A percentile compares a stretch with the other conserved stretches of the same genome.
Evolutionary conservation across 2,113 vertebrate species (phyloP).

Genomic region (Zeus faber): DNA sequence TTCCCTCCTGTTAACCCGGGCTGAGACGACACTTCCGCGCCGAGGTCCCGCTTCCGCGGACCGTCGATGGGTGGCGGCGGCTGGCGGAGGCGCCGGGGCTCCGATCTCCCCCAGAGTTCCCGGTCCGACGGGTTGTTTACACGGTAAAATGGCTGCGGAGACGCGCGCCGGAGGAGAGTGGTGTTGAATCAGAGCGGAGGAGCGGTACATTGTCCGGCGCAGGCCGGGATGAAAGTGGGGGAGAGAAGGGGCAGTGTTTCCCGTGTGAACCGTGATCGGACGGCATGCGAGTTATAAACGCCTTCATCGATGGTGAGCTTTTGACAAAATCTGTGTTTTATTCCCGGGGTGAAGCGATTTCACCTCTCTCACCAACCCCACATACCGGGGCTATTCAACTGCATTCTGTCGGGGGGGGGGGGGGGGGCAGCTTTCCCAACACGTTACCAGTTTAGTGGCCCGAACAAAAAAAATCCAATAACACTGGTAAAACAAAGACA

Average conservation of each 20-base stretch:
- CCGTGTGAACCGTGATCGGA: neutral
- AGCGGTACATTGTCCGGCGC: constrained; percentile 22
- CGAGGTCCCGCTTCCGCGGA: too few species aligned
- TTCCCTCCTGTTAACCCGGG: too few species aligned
- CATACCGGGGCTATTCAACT: too few species aligned
- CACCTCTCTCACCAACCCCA: constrained; percentile 39
- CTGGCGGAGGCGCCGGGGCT: too few species aligned
- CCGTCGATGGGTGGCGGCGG: too few species aligned
- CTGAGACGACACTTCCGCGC: too few species aligned
- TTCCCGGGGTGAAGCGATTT: constrained; percentile 56
- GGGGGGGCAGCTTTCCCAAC: too few species aligned
- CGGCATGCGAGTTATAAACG: too few species aligned
- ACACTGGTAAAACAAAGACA: too few species aligned
- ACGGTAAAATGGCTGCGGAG: constrained; percentile 78
- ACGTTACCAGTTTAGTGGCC: too few species aligned
- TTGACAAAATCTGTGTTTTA: constrained; percentile 44
- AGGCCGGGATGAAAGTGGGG: constrained; percentile 37
- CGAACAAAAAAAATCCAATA: too few species aligned
- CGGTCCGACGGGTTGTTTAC: constrained; percentile 67
- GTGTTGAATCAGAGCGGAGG: constrained; percentile 47
- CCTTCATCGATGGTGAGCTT: constrained; percentile 30
- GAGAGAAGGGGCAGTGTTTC: constrained; percentile 10
- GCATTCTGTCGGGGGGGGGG: too few species aligned
- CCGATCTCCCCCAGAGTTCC: constrained; percentile 22
- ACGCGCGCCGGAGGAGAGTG: constrained; percentile 40